A percentile compares a stretch with the other conserved stretches of the same genome.
Evolutionary conservation across 2,888 invertebrate genomes (phyloP).

Genomic region (Oscheius myriophilus): DNA sequence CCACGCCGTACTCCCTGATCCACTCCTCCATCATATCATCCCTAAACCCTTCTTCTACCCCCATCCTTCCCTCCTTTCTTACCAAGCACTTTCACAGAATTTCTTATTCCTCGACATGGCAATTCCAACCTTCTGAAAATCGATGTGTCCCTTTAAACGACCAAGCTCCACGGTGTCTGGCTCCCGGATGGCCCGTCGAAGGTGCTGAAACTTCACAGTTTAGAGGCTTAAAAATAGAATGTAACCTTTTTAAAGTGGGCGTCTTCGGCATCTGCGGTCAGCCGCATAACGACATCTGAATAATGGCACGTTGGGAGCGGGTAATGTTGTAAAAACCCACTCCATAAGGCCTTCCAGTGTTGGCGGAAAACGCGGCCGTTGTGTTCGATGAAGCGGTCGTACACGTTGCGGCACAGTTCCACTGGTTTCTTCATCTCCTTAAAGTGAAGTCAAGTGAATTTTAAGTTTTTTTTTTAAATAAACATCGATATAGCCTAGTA

Average conservation of each 20-base stretch:
- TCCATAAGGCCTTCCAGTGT: constrained; percentile 5
- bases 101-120: not conserved
- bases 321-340: not conserved
- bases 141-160: not conserved
- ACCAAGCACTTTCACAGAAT: constrained; percentile 1
- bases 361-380: not conserved
- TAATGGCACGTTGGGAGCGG: too few species aligned
- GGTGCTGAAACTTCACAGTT: not conserved
- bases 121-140: not conserved
- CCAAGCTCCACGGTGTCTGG: not conserved
- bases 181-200: constrained; percentile 6
- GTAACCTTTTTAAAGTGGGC: not conserved
- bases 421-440: constrained; percentile 2
- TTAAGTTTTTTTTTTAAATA: too few species aligned
- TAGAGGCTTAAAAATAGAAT: not conserved
- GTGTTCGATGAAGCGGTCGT: not conserved
- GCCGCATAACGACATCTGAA: too few species aligned
- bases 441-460: too few species aligned
- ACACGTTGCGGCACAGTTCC: not conserved
- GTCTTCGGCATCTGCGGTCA: not conserved
- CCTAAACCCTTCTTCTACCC: not conserved
- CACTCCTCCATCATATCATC: not conserved
- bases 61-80: not conserved
- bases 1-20: not conserved
- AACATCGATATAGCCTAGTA: too few species aligned